Evolutionary conservation across 2,113 vertebrate genomes (phyloP).

Genomic region (Tamias sibiricus): DNA sequence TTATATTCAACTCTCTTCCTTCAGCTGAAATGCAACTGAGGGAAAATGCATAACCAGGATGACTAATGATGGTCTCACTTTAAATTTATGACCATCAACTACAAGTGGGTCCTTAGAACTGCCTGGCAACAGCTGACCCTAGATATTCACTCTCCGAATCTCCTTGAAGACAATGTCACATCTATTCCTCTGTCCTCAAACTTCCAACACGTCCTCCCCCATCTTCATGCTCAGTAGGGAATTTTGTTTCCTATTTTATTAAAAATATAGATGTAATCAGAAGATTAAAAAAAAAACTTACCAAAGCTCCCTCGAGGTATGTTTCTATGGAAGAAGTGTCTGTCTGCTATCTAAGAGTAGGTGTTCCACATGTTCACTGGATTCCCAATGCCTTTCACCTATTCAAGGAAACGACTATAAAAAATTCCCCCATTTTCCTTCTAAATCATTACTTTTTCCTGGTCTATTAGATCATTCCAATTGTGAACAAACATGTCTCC

Average conservation of each 20-base stretch:
- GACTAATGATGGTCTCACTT: constrained; percentile 22
- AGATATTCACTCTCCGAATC: neutral
- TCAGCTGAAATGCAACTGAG: neutral
- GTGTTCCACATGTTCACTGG: neutral
- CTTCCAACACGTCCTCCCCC: neutral
- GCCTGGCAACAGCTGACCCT: constrained; percentile 25
- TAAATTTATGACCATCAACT: constrained; percentile 28
- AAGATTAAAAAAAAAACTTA: constrained; percentile 24
- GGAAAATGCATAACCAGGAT: neutral
- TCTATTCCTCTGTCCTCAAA: neutral
- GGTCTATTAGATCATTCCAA: neutral
- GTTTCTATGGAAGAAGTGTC: neutral
- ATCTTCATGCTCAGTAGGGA: constrained; percentile 1
- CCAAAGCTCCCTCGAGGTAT: neutral
- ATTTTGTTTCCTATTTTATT: constrained; percentile 30
- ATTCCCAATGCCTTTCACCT: neutral
- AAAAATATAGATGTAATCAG: neutral
- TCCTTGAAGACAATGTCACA: neutral
- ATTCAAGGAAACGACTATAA: neutral
- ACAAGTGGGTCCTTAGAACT: constrained; percentile 1
- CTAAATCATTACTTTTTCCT: neutral
- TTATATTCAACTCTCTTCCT: neutral
- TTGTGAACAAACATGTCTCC: neutral
- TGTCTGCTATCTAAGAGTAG: neutral
- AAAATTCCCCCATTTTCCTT: neutral